Conservation (phyloP, 2,888 invertebrate genomes). For the Amphipyra berbera region DNA sequence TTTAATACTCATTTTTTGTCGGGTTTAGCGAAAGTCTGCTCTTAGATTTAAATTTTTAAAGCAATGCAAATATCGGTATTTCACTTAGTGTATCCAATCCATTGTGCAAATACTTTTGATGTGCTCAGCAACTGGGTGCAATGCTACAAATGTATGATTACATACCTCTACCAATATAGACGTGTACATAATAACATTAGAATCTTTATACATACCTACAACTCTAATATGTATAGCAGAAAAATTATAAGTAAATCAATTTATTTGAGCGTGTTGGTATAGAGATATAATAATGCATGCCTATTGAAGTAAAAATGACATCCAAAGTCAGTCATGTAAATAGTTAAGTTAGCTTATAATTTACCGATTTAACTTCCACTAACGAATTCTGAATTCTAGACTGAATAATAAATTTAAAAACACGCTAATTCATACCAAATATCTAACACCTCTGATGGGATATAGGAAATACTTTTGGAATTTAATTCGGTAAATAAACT, state of each 20-base stretch:
- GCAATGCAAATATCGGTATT: constrained; percentile 16
- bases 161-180: constrained; percentile 35
- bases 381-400: background rate
- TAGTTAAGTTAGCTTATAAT: constrained; percentile 62
- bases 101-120: constrained; percentile 12
- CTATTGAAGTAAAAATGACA: constrained; percentile 46
- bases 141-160: constrained; percentile 25
- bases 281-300: constrained; percentile 17
- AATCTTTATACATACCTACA: constrained; percentile 26
- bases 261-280: constrained; percentile 26
- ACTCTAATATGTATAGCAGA: constrained; percentile 27
- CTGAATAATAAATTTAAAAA: background rate
- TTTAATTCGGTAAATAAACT: constrained; percentile 41
- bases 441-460: background rate
- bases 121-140: constrained; percentile 23
- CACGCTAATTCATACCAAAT: background rate
- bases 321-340: constrained; percentile 79
- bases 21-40: constrained; percentile 51
- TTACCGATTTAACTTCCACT: constrained; percentile 39
- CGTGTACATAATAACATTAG: constrained; percentile 42
- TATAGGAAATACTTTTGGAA: background rate
- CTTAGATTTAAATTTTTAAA: constrained; percentile 38
- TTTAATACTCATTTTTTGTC: constrained; percentile 61
- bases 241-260: constrained; percentile 23
- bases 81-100: constrained; percentile 8